Evolutionary conservation across 2,888 invertebrate species (phyloP), one percentile per base, ranked within the genome.

Genomic region (Drosophila picticornis): DNA sequence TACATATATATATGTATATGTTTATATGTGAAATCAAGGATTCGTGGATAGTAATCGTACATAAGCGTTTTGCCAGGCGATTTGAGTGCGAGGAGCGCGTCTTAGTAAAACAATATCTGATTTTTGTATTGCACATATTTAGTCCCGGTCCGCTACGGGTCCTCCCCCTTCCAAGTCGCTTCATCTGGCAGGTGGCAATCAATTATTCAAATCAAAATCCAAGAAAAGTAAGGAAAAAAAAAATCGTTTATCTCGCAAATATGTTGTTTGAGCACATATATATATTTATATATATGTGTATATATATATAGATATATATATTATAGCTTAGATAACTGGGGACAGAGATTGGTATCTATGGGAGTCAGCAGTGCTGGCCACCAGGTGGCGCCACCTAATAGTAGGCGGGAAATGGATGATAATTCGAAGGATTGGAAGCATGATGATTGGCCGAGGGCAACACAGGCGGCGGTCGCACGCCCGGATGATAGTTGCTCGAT

Each of bases 371-470:
- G 32, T 53, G 34, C 31, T 38, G 34, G 11, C 43, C 36, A 22
- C 31, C 51, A 46, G 61, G 36, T 57, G 52, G 31, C 48, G 29
- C 25, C 29, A 36, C 36, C 74, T 93, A 93, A 83, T 93, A 93
- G 80, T 93, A 93, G 22, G 93, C 93, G 29, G 93, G 93, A 71
- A 93, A 93, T 57, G 93, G 93, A 89, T 93, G 93, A 88, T 93
- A 93, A 60, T 93, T 93, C 53, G 93, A 92, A 72, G 93, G 93
- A 91, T 93, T 93, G 79, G 93, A 92, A 84, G 93, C 91, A 81
- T 93, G 93, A 81, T 93, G 93, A 84, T 93, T 93, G 29, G 93
- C 91, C 27, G 93, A 91, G 29, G 93, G 92, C 60, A 93, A 67
- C 4, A 93, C 92, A 5, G 93, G 92, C 13, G 93, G 92, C 19